Evolutionary conservation across 2,888 invertebrate genomes (phyloP).

Genomic region (Galeruca laticollis): DNA sequence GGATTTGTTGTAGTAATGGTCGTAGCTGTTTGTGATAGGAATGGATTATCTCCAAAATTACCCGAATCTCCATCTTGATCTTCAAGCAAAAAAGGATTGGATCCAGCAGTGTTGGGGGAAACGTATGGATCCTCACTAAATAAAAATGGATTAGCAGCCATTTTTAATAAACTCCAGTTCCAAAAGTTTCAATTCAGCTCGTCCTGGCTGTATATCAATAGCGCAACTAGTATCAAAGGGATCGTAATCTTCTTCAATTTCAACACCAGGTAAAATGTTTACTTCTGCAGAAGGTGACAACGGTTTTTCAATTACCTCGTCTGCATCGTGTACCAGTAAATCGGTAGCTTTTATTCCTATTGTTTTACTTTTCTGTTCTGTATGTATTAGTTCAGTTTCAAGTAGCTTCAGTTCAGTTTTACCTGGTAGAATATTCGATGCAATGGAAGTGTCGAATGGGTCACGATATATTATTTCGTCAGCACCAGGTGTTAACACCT

Average conservation of each 20-base stretch:
- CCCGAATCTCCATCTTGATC: slow-evolving; percentile 61
- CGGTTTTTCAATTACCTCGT: slow-evolving; percentile 61
- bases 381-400: slow-evolving; percentile 79
- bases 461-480: slow-evolving; percentile 71
- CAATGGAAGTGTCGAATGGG: slow-evolving; percentile 89
- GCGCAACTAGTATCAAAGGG: slow-evolving; percentile 90
- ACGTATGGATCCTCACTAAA: slow-evolving; percentile 76
- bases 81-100: slow-evolving; percentile 79
- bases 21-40: slow-evolving; percentile 66
- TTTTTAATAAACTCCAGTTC: slow-evolving; percentile 77
- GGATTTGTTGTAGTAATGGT: slow-evolving; percentile 72
- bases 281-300: slow-evolving; percentile 62
- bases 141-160: slow-evolving; percentile 82
- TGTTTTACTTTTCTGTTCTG: slow-evolving; percentile 55
- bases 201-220: slow-evolving; percentile 79
- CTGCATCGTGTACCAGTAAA: slow-evolving; percentile 58
- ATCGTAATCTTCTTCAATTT: slow-evolving; percentile 72
- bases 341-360: slow-evolving; percentile 47
- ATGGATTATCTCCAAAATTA: slow-evolving; percentile 76
- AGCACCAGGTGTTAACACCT: slow-evolving; percentile 77
- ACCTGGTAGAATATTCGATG: slow-evolving; percentile 80
- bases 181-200: slow-evolving; percentile 80
- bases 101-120: slow-evolving; percentile 69
- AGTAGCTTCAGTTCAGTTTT: slow-evolving; percentile 83
- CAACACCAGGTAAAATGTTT: slow-evolving; percentile 65